Percentiles rank a stretch among this genome's conserved stretches.
phyloP scores from a whole-genome alignment of 1,140 invertebrate species.

The Heliconius nattereri region DNA sequence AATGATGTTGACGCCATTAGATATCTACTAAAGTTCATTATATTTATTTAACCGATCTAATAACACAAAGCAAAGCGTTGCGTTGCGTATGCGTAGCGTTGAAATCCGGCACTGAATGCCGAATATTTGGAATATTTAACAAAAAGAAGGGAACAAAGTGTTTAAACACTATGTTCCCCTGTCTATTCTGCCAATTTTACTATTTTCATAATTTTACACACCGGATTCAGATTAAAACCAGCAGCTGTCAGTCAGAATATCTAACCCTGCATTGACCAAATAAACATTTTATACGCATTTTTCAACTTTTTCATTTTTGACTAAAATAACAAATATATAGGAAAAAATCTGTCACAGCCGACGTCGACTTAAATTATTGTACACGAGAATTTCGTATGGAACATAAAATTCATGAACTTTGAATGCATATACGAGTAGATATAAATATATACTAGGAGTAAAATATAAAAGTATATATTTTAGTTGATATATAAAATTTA shows the following conservation, averaged over 20 bases:
- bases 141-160: too few relatives aligned
- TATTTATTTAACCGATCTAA: too few relatives aligned
- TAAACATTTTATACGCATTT: neutral
- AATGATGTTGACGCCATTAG: neutral
- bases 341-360: conserved; percentile 24
- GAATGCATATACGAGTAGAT: neutral
- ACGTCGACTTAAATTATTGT: conserved; percentile 33
- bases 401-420: conserved; percentile 29
- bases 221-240: too few relatives aligned
- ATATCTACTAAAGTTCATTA: too few relatives aligned
- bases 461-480: conserved; percentile 15
- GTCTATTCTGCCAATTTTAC: too few relatives aligned
- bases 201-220: too few relatives aligned
- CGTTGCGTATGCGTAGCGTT: too few relatives aligned
- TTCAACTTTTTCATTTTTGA: neutral
- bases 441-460: neutral
- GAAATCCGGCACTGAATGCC: too few relatives aligned
- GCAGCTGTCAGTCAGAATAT: neutral
- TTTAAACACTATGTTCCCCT: too few relatives aligned
- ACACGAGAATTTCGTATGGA: conserved; percentile 24
- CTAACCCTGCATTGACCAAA: neutral
- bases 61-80: too few relatives aligned
- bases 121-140: too few relatives aligned
- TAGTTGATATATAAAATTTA: neutral
- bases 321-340: conserved; percentile 34